Base-by-base conservation (phyloP, 2,113 vertebrate genomes). In the Struthio camelus region DNA sequence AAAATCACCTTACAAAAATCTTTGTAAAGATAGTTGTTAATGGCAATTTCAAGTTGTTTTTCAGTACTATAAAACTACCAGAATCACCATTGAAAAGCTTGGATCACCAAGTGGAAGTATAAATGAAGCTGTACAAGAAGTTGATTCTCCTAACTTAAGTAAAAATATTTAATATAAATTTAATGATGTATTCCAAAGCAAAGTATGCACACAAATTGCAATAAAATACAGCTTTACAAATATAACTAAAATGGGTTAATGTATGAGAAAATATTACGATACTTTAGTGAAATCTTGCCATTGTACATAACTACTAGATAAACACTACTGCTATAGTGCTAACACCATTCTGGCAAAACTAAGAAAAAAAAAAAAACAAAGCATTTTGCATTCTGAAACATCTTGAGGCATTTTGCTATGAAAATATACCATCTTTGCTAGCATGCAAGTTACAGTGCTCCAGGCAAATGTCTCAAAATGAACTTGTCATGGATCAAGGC, bases 401-500 rank as follows among this genome's bases (percentile, higher is more conserved):
- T 72, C 22, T 5, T 85, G 91, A 97, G 65, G 87, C 84, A 69
- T 71, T 24, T 38, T 30, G 84, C 58, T 69, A 78, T 56, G 87
- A 89, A 87, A 94, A 85, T 27, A 72, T 11, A 81, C 53, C 77
- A 3, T 61, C 70, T 91, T 67, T 82, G 59, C 71, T 85, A 71
- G 54, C 71, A 89, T 0, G 1, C 23, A 91, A 53, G 24, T 40
- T 82, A 44, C 62, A 72, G 51, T 40, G 17, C 67, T 87, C 30
- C 50, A 85, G 66, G 58, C 71, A 85, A 58, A 75, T 80, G 73
- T 77, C 67, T 2, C 12, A 86, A 79, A 22, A 25, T 44, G 70
- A 93, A 51, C 92, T 85, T 67, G 89, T 80, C 80, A 87, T 69
- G 70, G 89, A 94, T 81, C 78, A 89, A 94, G 70, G 81, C 58